Evolutionary conservation across 1,140 invertebrate species (phyloP).

Genomic region (Drosophila jambulina): DNA sequence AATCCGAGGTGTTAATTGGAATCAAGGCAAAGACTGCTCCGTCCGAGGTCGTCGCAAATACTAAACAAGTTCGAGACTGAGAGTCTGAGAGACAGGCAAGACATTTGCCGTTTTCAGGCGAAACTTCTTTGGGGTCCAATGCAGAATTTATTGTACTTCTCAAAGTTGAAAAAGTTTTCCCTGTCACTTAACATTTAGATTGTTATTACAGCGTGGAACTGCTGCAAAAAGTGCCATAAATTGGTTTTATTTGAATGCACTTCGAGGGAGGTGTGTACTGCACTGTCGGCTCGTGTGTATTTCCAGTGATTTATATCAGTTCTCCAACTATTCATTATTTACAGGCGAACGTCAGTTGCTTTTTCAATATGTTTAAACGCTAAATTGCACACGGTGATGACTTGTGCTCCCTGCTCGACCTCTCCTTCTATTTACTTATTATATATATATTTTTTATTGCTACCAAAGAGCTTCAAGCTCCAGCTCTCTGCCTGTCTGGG

Average conservation of each 20-base stretch:
- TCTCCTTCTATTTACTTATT: conserved; percentile 1
- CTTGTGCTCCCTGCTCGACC: conserved; percentile 6
- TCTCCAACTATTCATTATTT: conserved; percentile 49
- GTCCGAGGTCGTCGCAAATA: conserved; percentile 16
- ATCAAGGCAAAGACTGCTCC: conserved; percentile 23
- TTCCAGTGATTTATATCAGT: conserved; percentile 31
- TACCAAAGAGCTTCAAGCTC: conserved; percentile 18
- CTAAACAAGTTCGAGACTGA: conserved; percentile 28
- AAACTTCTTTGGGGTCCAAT: conserved; percentile 41
- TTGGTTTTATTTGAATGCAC: conserved; percentile 32
- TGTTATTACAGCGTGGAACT: conserved; percentile 23
- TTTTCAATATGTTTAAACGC: conserved; percentile 53
- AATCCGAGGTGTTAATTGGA: conserved; percentile 57
- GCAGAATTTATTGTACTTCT: conserved; percentile 46
- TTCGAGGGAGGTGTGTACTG: background rate
- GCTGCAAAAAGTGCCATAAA: conserved; percentile 40
- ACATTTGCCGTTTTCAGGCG: conserved; percentile 7
- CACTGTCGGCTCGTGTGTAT: background rate
- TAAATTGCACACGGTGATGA: conserved; percentile 41
- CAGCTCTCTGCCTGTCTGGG: conserved; percentile 13
- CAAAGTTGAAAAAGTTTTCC: conserved; percentile 34
- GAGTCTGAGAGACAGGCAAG: conserved; percentile 6
- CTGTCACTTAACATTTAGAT: conserved; percentile 49
- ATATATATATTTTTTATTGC: conserved; percentile 5
- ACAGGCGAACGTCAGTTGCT: conserved; percentile 25